Evolutionary conservation across 1,140 invertebrate genomes (phyloP), one percentile per base, ranked within the genome.

Genomic region (Oryctes rhinoceros): DNA sequence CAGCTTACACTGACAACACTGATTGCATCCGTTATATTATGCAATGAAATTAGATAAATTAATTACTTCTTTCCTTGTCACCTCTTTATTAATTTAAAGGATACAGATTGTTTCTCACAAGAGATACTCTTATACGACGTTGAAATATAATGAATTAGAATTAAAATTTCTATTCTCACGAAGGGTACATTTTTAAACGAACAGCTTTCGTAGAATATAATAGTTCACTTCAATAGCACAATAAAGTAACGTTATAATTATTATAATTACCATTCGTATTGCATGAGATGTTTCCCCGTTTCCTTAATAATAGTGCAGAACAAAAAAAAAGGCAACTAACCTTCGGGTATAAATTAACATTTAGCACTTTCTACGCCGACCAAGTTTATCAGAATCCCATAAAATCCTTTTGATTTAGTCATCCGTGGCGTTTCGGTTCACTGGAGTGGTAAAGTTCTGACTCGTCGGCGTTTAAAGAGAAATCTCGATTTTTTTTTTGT

Each of bases 351-450:
- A 53, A 53, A 53, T 53, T 53, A 53, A 53, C 49, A n/a, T 53
- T 53, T 53, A 53, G 13, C 49, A 53, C 49, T 13, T 53, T 44
- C 39, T 44, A 44, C 39, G 39, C 39, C 49, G 49, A 53, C 9
- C 13, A 13, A 53, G 13, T 13, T 53, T 53, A 53, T 53, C 49
- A 53, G 49, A 15, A 53, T 53, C 49, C 49, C 49, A 53, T 53
- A 53, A 53, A 53, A 53, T 53, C 49, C 49, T 53, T 53, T 53
- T n/a, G 49, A 53, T 53, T 53, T 53, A 53, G 49, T 53, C 49
- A 53, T 53, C 49, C n/a, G 49, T 53, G 13, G 49, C 49, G 49
- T 53, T 53, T 53, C 49, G 49, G 49, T 53, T 53, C 49, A 53
- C 49, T 53, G 49, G 49, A 53, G 49, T 53, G 49, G 49, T 53